Conservation (phyloP, 2,888 invertebrate species). For the Ariolimax columbianus region DNA sequence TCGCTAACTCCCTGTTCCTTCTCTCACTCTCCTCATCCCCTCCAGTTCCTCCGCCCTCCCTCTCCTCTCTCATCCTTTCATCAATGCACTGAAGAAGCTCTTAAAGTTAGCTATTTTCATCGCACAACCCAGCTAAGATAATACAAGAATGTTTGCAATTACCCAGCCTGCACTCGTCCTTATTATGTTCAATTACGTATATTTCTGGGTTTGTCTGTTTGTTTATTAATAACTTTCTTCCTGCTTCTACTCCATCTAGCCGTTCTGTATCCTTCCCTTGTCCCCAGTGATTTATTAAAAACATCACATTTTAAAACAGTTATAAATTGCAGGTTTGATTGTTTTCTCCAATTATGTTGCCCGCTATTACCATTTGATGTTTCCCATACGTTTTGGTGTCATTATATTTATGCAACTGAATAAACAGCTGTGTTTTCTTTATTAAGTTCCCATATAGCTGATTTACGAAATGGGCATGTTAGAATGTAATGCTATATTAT, state of each 20-base stretch:
- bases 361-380: background rate
- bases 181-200: background rate
- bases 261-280: background rate
- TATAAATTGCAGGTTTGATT: background rate
- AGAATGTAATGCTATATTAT: background rate
- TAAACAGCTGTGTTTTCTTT: background rate
- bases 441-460: background rate
- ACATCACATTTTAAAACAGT: background rate
- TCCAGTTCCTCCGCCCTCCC: background rate
- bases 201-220: background rate
- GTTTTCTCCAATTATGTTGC: background rate
- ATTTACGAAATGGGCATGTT: background rate
- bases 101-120: background rate
- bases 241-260: background rate
- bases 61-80: background rate
- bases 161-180: background rate
- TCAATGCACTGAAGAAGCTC: no score
- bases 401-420: conserved; percentile 1
- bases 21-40: no score
- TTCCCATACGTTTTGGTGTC: background rate
- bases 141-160: no score
- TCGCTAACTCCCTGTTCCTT: background rate
- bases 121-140: no score
- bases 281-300: background rate
- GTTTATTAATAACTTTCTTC: background rate